phyloP scores from a whole-genome alignment of 1,140 invertebrate genomes.

The Pinna nobilis region DNA sequence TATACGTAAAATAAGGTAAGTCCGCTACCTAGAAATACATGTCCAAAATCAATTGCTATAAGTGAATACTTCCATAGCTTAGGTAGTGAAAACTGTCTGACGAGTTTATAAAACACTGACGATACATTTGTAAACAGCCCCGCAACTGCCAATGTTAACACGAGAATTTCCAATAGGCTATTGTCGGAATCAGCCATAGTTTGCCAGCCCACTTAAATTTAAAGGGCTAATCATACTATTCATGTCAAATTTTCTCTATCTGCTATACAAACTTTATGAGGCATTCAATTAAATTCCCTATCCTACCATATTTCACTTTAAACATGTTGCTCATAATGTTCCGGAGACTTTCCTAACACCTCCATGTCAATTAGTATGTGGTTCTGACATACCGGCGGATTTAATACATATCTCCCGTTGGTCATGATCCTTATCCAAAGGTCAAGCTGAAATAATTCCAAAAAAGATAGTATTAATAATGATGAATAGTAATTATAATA shows the following conservation, averaged over 20 bases:
- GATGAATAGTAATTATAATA: too few relatives aligned
- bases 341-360: background rate
- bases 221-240: conserved; percentile 22
- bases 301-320: background rate
- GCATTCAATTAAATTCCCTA: background rate
- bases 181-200: conserved; percentile 31
- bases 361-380: conserved; percentile 11
- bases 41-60: conserved; percentile 43
- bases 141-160: conserved; percentile 32
- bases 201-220: conserved; percentile 20
- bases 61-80: conserved; percentile 53
- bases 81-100: conserved; percentile 47
- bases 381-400: too few relatives aligned
- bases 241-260: conserved; percentile 7
- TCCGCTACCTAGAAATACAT: conserved; percentile 47
- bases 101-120: conserved; percentile 41
- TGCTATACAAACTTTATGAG: conserved; percentile 1
- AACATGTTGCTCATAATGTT: background rate
- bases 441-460: too few relatives aligned
- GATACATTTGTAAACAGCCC: conserved; percentile 23
- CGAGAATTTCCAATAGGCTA: conserved; percentile 28
- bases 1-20: conserved; percentile 45
- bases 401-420: too few relatives aligned
- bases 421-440: too few relatives aligned
- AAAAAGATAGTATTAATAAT: too few relatives aligned